Percentiles rank a stretch among this genome's conserved stretches.
phyloP scores from a whole-genome alignment of 2,113 vertebrate genomes.

The Megatriorchis doriae region DNA sequence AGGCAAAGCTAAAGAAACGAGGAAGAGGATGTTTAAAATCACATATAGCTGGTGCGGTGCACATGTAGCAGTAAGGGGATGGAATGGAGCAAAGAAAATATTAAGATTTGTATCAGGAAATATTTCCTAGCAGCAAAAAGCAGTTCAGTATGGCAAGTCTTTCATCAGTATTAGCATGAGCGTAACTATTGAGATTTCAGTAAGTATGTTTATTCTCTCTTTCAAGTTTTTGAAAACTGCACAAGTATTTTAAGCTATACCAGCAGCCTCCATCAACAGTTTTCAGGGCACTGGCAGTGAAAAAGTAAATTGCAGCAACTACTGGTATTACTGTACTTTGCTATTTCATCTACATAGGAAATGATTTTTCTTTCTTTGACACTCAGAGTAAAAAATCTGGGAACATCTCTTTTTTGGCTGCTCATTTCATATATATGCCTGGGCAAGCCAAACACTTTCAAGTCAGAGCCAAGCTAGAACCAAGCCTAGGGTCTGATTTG shows the following conservation, averaged over 20 bases:
- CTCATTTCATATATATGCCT: constrained; percentile 40
- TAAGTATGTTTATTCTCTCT: not conserved
- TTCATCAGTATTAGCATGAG: not conserved
- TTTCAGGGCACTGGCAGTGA: not conserved
- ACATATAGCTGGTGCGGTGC: not conserved
- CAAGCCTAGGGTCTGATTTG: constrained; percentile 39
- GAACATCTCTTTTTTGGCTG: constrained; percentile 43
- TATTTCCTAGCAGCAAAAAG: not conserved
- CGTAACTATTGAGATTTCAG: not conserved
- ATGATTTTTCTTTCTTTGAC: constrained; percentile 21
- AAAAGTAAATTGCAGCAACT: not conserved
- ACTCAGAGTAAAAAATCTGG: not conserved
- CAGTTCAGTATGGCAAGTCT: not conserved
- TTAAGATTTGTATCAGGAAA: not conserved
- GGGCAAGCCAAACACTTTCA: constrained; percentile 41
- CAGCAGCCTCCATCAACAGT: not conserved
- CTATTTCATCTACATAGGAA: constrained; percentile 34
- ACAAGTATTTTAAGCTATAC: not conserved
- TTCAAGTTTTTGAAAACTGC: not conserved
- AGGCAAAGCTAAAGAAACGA: not conserved
- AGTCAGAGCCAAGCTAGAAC: constrained; percentile 36
- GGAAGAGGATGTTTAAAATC: not conserved
- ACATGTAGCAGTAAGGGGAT: not conserved
- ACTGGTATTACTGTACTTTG: not conserved
- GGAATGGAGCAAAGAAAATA: not conserved